Evolutionary conservation across 2,797 vertebrate species (phyloP).

Genomic region (Notamacropus eugenii): DNA sequence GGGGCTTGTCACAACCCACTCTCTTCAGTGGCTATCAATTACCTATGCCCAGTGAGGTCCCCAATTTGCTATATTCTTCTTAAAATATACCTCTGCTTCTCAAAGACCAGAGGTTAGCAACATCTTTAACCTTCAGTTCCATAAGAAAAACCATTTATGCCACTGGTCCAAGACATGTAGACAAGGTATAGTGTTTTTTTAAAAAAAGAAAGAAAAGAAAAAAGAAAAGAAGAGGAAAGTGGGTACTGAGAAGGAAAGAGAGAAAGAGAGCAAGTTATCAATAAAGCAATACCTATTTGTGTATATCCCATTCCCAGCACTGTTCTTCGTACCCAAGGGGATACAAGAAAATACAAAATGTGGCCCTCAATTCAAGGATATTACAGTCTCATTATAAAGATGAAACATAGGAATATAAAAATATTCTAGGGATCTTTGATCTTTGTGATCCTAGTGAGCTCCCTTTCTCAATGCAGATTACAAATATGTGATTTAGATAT

Average conservation of each 20-base stretch:
- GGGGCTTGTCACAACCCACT: background rate
- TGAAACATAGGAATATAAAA: background rate
- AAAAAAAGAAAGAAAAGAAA: background rate
- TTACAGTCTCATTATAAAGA: background rate
- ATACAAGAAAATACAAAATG: background rate
- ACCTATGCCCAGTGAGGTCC: background rate
- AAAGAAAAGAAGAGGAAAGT: background rate
- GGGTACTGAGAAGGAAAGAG: background rate
- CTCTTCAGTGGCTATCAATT: background rate
- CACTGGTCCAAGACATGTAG: background rate
- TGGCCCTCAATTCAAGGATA: background rate
- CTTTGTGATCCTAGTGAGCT: background rate
- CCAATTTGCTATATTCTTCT: background rate
- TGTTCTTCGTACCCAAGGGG: background rate
- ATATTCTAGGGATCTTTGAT: background rate
- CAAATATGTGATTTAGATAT: background rate
- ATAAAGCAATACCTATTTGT: background rate
- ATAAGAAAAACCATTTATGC: background rate
- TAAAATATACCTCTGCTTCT: background rate
- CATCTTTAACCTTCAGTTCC: background rate
- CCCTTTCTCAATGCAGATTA: background rate
- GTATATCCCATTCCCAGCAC: background rate
- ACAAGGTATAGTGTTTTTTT: background rate
- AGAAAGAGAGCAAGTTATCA: background rate
- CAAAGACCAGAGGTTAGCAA: background rate